Conservation (phyloP, 2,797 vertebrate species). For the Urosaurus nigricauda region DNA sequence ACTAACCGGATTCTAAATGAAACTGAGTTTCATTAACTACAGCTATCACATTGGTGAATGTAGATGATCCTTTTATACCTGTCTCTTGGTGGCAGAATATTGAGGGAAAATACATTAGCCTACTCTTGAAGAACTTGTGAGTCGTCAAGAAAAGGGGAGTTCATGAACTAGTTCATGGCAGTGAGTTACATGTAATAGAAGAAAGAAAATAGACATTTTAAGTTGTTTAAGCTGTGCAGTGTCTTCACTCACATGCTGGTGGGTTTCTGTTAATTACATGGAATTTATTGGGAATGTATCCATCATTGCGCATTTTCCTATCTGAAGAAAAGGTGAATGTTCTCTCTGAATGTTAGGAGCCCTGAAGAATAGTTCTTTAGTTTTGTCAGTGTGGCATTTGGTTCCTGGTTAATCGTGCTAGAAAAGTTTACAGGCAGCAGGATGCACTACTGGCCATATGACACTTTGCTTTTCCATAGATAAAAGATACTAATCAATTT, state of each 20-base stretch:
- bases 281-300: background rate
- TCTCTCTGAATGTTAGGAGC: background rate
- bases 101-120: constrained; percentile 1
- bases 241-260: background rate
- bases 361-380: background rate
- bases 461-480: background rate
- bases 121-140: background rate
- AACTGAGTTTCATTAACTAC: background rate
- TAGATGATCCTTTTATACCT: background rate
- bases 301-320: background rate
- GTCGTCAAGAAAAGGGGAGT: background rate
- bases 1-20: background rate
- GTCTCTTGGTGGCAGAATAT: background rate
- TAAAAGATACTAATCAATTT: background rate
- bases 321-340: background rate
- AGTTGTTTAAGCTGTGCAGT: background rate
- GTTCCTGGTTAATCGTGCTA: background rate
- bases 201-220: background rate
- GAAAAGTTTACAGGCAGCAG: background rate
- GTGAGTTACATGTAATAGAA: background rate
- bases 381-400: background rate
- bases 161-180: background rate
- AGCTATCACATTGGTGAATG: background rate
- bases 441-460: background rate
- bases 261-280: background rate